phyloP scores from a whole-genome alignment of 2,888 invertebrate genomes.

The Harmothoe impar region DNA sequence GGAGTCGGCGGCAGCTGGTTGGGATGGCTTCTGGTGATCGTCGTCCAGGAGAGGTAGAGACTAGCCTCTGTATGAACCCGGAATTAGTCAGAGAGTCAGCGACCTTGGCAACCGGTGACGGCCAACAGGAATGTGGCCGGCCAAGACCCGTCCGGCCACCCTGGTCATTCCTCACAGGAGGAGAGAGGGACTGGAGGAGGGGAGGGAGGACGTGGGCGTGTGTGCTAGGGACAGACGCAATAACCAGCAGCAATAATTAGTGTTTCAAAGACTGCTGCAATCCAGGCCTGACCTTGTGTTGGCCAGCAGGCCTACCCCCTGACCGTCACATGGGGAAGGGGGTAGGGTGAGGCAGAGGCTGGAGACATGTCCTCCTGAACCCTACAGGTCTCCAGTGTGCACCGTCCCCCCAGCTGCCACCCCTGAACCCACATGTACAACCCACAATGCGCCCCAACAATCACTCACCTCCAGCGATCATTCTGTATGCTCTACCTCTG shows the following conservation, averaged over 20 bases:
- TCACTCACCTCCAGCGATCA: background rate
- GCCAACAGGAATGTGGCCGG: conserved; percentile 25
- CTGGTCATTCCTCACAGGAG: conserved; percentile 30
- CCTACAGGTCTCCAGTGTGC: background rate
- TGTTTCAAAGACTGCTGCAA: conserved; percentile 55
- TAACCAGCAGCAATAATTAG: conserved; percentile 56
- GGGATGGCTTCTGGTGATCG: background rate
- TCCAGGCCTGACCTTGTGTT: conserved; percentile 11
- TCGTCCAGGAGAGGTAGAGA: background rate
- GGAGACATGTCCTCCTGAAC: background rate
- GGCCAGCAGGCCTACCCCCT: background rate
- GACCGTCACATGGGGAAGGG: conserved; percentile 43
- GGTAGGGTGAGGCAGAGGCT: background rate
- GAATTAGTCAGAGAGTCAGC: conserved; percentile 29
- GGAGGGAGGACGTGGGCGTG: background rate
- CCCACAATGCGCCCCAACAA: no score
- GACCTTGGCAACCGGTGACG: conserved; percentile 24
- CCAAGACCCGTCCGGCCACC: conserved; percentile 16
- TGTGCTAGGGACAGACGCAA: background rate
- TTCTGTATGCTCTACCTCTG: no score
- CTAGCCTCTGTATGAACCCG: conserved; percentile 40
- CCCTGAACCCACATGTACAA: background rate
- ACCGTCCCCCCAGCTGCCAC: background rate
- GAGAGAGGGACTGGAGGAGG: background rate
- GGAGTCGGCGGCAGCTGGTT: background rate